Conservation (phyloP, 2,797 vertebrate genomes). For the Myotis daubentonii region DNA sequence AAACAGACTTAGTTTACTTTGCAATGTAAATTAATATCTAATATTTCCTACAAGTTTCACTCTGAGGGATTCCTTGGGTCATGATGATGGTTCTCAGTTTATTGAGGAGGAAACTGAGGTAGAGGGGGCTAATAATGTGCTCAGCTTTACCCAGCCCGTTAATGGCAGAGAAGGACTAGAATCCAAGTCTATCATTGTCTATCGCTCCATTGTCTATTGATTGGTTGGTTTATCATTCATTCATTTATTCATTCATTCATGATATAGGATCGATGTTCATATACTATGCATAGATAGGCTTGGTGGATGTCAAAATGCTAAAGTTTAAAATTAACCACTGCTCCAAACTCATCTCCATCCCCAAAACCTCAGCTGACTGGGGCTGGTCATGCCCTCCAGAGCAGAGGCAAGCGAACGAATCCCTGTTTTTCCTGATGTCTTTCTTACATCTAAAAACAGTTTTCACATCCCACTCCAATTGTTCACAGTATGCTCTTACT, state of each 20-base stretch:
- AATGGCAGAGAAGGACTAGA: background rate
- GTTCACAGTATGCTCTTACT: background rate
- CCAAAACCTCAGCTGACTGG: background rate
- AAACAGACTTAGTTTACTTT: slow-evolving; percentile 7
- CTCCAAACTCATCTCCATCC: background rate
- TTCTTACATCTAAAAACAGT: background rate
- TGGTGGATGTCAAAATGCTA: slow-evolving; percentile 13
- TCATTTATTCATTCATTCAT: background rate
- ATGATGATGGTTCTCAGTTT: background rate
- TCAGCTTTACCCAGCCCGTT: background rate
- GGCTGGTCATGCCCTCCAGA: background rate
- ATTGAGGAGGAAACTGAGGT: slow-evolving; percentile 30
- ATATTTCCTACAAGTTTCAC: background rate
- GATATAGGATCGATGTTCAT: background rate
- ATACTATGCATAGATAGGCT: background rate
- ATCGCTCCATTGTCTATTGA: background rate
- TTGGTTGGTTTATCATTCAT: background rate
- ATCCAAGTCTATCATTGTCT: background rate
- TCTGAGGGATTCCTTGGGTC: background rate
- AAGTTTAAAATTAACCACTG: background rate
- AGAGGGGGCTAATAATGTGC: background rate
- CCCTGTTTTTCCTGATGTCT: background rate
- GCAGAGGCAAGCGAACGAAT: background rate
- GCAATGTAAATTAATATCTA: slow-evolving; percentile 9
- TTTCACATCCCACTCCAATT: background rate